Base-by-base conservation (phyloP, 2,888 invertebrate species). In the Campaea margaritaria region DNA sequence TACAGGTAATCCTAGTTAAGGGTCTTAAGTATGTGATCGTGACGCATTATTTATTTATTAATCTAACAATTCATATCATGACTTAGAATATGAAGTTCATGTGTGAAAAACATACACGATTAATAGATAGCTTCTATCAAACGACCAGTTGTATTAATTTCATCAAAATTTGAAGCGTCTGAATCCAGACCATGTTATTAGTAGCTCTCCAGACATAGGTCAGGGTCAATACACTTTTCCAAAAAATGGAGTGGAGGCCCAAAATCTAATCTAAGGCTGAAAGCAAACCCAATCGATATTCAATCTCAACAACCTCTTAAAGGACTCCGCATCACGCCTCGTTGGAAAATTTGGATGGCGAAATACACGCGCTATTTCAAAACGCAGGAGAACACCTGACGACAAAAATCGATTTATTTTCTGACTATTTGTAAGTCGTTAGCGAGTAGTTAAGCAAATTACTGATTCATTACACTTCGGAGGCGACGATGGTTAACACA, bases 391-490 rank as follows among this genome's bases (percentile, higher is more conserved):
- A 43, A 52, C 34, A 43, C 12, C 21, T 53, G 46, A 57, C 44
- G 48, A 42, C 39, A 61, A 27, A 52, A 66, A 61, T 67, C 57
- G 49, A 42, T 60, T 71, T 62, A 65, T 65, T 66, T 47, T 43
- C 55, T 31, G 38, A 48, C 65, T 69, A 69, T 71, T 71, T 70
- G 58, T 65, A 62, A 67, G 66, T 64, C 43, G 59, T 65, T 65
- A 66, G 50, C 31, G 45, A 43, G 14, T 46, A 57, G 52, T 47
- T 53, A 48, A 44, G 60, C 43, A 58, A 64, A 62, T 68, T 61
- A 69, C 62, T 42, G 38, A 55, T 59, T 64, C 58, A 62, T 63
- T 59, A 54, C 63, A 58, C 54, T 56, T 55, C 34, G 21, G 46
- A 44, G 43, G 16, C 28, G 42, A 36, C 49, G 21, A n/a, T n/a